Evolutionary conservation across 2,888 invertebrate genomes (phyloP), one percentile per base, ranked within the genome.

Genomic region (Ochropleura leucogaster): DNA sequence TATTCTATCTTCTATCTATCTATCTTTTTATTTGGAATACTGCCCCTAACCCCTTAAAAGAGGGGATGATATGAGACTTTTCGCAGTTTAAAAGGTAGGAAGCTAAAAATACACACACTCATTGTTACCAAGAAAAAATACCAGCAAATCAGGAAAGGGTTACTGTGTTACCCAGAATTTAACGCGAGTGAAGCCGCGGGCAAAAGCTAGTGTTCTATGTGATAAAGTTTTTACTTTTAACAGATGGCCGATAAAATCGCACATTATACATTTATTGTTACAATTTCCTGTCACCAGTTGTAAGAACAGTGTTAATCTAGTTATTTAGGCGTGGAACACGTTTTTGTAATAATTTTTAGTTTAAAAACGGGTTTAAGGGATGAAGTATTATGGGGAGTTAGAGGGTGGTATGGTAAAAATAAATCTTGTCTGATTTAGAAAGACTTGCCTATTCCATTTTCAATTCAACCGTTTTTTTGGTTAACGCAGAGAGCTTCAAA

Each of bases 201-300:
- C 30, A 30, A 30, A 30, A 30, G 30, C 30, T 30, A 57, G 30
- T 57, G 30, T 60, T 5, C 10, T 12, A 44, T 12, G 14, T n/a
- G 44, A 51, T 72, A 51, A 70, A 71, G 30, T 51, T 51, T 59
- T 60, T 40, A 40, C 72, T 30, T 9, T 10, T 0, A 64, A 57
- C 74, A 49, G 30, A 74, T 74, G 74, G 57, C 4, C 55, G 30
- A 57, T 74, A 64, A 57, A 73, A 30, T 74, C 0, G 57, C 64
- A 64, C 74, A 64, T 49, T n/a, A 57, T 3, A 16, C 2, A 69
- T 72, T 57, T 47, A 72, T 72, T 72, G 57, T 74, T 47, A 64
- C 63, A 9, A 57, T 74, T 16, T 74, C 74, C 74, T 74, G 74
- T 74, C 44, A 16, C 12, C 14, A 6, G 9, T 8, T 42, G 12